These are phyloP conservation scores for Limnodromus scolopaceus DNA, from an alignment of 2,797 vertebrate genomes.

Conservation along the genomic window DNA sequence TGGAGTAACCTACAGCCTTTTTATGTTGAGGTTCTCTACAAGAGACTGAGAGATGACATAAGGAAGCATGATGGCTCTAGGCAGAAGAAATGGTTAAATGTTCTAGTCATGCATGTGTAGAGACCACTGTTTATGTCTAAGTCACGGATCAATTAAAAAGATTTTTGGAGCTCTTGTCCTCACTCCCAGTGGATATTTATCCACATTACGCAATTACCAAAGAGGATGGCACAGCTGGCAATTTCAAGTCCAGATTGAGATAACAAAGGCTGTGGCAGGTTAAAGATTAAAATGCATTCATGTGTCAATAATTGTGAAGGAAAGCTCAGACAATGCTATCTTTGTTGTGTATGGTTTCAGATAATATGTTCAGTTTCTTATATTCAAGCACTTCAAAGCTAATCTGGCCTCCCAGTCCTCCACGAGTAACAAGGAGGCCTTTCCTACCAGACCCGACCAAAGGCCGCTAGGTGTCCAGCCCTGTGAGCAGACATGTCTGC, in stretches of 20 bases:
- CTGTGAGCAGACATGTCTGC: accelerated
- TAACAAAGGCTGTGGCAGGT: not conserved
- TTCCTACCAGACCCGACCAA: not conserved
- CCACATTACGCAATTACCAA: not conserved
- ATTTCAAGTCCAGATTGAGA: not conserved
- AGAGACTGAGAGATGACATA: not conserved
- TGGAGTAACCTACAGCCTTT: not conserved
- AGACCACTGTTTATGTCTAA: not conserved
- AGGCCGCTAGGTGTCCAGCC: not conserved
- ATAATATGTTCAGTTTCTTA: not conserved
- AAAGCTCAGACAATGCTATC: not conserved
- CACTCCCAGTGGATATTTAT: not conserved
- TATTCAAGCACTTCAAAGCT: not conserved
- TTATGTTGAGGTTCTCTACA: not conserved
- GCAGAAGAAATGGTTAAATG: not conserved
- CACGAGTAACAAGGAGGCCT: not conserved
- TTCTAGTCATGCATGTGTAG: not conserved
- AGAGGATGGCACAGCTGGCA: slow-evolving; percentile 34
- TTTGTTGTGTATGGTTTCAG: not conserved
- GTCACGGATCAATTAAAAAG: not conserved
- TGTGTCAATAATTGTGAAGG: not conserved
- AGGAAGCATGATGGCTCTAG: not conserved
- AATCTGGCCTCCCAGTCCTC: not conserved
- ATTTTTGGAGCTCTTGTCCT: not conserved
- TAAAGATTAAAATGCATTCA: slow-evolving; percentile 11